Evolutionary conservation across 2,797 vertebrate species (phyloP), one percentile per base, ranked within the genome.

Genomic region (Enteromius argenteus): DNA sequence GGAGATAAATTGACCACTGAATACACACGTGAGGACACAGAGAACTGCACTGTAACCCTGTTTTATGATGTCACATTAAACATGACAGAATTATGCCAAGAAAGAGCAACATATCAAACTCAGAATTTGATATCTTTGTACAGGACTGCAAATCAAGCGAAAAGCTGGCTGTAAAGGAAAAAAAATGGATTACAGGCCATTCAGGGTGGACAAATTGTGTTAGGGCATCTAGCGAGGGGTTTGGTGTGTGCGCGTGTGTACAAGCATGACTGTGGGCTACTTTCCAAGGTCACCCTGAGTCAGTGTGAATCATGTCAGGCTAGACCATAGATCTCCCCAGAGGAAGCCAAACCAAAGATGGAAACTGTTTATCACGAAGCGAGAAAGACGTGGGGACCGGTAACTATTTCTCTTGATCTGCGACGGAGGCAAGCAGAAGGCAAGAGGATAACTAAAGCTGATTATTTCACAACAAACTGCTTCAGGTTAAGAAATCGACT

Each of bases 231-330:
- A 83, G 49, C 53, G 2, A 83, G 30, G n/a, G 69, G 37, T 67
- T 42, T 60, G 23, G 56, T 67, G 60, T 77, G 60, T 87, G 69
- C 30, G 82, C 79, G 83, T 53, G 49, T 87, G 80, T 85, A 69
- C 81, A 84, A 90, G 84, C 79, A 46, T 91, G 83, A 88, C 79
- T 80, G 87, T 90, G 91, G 92, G 93, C 91, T 84, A 91, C 88
- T 94, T 95, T 90, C 92, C 95, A 96, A 97, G 95, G 96, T 96
- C 95, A 96, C 92, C 90, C 86, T 89, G 88, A 95, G 96, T 96
- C 96, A 94, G 91, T 87, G 90, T 80, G 92, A 93, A 96, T 96
- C 93, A 96, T 92, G 91, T 96, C 95, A 95, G 89, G 89, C 88
- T 2, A 88, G 51, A 91, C 91, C 91, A 93, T 90, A 90, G 92